Conservation (phyloP, 2,888 invertebrate species). For the Leuctra nigra region DNA sequence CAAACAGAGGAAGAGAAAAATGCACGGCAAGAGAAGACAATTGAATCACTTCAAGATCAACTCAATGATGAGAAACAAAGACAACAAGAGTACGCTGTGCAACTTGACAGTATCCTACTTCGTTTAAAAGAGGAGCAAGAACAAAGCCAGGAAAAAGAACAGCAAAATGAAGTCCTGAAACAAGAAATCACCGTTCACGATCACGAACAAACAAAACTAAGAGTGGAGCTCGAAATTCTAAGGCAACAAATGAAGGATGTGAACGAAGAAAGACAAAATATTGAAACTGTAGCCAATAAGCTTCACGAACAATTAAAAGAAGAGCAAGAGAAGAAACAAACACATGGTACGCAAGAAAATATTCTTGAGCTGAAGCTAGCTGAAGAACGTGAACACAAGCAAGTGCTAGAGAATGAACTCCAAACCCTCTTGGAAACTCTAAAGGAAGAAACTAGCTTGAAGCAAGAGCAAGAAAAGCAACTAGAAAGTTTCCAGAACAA, state of each 20-base stretch:
- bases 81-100: background rate
- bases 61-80: background rate
- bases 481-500: background rate
- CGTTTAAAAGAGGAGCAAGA: background rate
- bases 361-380: background rate
- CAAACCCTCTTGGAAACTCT: no score
- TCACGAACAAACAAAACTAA: background rate
- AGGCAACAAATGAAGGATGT: background rate
- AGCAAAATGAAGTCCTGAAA: background rate
- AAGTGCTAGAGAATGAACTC: background rate
- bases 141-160: background rate
- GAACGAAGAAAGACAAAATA: background rate
- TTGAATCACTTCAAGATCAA: background rate
- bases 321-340: background rate
- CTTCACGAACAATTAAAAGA: background rate
- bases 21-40: background rate
- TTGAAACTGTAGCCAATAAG: background rate
- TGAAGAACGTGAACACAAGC: background rate
- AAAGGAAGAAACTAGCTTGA: background rate
- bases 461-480: background rate
- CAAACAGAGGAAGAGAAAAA: no score
- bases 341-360: background rate
- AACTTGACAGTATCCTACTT: background rate
- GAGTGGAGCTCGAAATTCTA: background rate
- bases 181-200: background rate